Base-by-base conservation (phyloP, 1,140 invertebrate species). In the Hyphantria cunea region DNA sequence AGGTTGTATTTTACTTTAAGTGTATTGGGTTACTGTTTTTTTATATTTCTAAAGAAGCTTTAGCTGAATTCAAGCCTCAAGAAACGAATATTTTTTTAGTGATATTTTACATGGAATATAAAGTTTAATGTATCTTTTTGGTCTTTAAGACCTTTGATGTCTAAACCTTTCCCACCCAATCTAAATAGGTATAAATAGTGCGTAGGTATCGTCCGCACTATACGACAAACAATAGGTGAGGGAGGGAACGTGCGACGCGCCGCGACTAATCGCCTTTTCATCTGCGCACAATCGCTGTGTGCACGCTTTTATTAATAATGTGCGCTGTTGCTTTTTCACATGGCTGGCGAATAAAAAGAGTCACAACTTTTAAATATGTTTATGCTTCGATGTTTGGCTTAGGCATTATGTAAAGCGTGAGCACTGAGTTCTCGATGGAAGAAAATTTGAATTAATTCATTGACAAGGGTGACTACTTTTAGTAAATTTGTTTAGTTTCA, bases 291-390 rank as follows among this genome's bases (percentile, higher is more conserved):
- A 74, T 78, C 69, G 71, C 17, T 68, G 78, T 81, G 80, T 84
- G 62, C 76, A 79, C 83, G 80, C 81, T 84, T 86, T 81, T 84
- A 83, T 86, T 82, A 80, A 82, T 81, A 75, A 75, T 78, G 61
- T 70, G 74, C 70, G 63, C 55, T 64, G 67, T 71, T 64, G 63
- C 67, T 72, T 84, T 66, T 61, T 76, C 74, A 72, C 78, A 72
- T 78, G 73, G 60, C 44, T 70, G 66, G 44, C 25, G 41, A 66
- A 60, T 58, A 14, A 64, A 61, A 55, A 63, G 58, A 68, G 63
- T 72, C 70, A 68, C 45, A 17, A 58, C 44, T 58, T 58, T 58
- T 58, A 15, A 45, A 55, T 55, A 48, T 58, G 55, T 58, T 39
- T 7, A n/a, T 7, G 47, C 25, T 45, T 39, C 33, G 37, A 56